These are phyloP conservation scores for Psix sp. DNA, from an alignment of 1,140 invertebrate genomes.

Conservation along the genomic window DNA sequence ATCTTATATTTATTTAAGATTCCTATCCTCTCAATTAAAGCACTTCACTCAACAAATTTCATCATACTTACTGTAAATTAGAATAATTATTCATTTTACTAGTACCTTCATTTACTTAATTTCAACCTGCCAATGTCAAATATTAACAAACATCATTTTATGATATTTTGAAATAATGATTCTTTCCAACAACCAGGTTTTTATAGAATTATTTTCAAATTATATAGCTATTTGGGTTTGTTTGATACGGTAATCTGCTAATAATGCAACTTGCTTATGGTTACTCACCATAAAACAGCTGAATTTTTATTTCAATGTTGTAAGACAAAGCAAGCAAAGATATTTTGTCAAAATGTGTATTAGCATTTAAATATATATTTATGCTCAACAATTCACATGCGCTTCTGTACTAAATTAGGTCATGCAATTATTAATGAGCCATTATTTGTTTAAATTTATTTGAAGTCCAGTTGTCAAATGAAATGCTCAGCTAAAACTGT, in stretches of 20 bases:
- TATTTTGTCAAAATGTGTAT: constrained; percentile 27
- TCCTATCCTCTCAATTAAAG: neutral
- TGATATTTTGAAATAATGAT: no score
- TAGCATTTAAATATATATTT: neutral
- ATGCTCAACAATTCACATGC: no score
- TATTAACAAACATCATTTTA: no score
- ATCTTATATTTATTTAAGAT: neutral
- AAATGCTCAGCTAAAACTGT: no score
- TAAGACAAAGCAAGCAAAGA: constrained; percentile 13
- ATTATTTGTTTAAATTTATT: no score
- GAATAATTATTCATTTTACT: no score
- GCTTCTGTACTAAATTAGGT: no score
- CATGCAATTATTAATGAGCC: no score
- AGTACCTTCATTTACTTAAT: no score
- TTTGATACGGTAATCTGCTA: constrained; percentile 36
- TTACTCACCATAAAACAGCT: constrained; percentile 64
- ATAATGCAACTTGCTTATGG: constrained; percentile 67
- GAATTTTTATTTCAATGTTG: constrained; percentile 24
- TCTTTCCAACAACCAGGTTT: neutral
- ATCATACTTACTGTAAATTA: no score
- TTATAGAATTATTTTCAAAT: constrained; percentile 18
- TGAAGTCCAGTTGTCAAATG: no score
- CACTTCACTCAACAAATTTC: neutral
- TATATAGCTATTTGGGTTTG: constrained; percentile 55
- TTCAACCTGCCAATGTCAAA: no score